phyloP scores from a whole-genome alignment of 2,888 invertebrate species.

The Deilephila elpenor region DNA sequence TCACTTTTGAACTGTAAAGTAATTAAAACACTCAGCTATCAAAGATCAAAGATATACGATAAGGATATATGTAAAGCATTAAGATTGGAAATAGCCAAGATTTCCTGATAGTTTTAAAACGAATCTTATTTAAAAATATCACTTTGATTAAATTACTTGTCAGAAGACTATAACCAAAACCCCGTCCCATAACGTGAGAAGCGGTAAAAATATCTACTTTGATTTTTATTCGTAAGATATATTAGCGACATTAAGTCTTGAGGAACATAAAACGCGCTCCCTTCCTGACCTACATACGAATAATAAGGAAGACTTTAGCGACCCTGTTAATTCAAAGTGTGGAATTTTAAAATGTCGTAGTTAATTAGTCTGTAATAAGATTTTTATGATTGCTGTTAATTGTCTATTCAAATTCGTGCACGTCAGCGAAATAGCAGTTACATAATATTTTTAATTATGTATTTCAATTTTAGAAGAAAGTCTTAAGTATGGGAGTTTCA shows the following conservation, averaged over 20 bases:
- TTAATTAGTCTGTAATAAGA: slow-evolving; percentile 16
- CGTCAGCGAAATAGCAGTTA: background rate
- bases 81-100: too few species aligned
- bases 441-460: background rate
- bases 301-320: slow-evolving; percentile 24
- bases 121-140: too few species aligned
- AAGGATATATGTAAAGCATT: too few species aligned
- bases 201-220: background rate
- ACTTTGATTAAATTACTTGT: too few species aligned
- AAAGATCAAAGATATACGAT: too few species aligned
- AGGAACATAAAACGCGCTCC: slow-evolving; percentile 5
- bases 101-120: too few species aligned
- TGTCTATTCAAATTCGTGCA: background rate
- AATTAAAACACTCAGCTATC: too few species aligned
- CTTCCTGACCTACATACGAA: slow-evolving; percentile 21
- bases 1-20: too few species aligned
- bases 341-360: slow-evolving; percentile 15
- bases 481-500: too few species aligned
- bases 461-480: too few species aligned
- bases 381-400: slow-evolving; percentile 11
- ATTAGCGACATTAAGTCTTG: background rate
- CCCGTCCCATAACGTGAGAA: background rate
- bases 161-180: background rate
- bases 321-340: slow-evolving; percentile 20
- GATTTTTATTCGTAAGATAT: background rate